These are phyloP conservation scores for Hiodon alosoides DNA, from an alignment of 2,113 vertebrate species.

Conservation along the genomic window DNA sequence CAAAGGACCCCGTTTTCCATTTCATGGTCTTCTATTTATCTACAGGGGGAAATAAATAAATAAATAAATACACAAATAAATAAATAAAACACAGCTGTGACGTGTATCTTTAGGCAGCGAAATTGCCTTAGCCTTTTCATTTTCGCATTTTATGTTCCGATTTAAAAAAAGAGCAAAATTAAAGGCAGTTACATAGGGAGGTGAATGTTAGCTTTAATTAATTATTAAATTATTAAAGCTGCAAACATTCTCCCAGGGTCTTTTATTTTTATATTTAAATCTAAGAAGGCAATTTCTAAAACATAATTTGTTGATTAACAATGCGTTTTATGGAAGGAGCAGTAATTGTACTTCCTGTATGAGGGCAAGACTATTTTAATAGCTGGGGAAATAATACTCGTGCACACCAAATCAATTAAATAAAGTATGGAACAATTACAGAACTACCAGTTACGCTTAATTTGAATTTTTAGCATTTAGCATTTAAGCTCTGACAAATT, in stretches of 20 bases:
- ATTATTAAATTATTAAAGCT: slow-evolving; percentile 34
- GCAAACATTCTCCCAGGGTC: neutral
- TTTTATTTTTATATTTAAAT: neutral
- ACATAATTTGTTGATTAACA: slow-evolving; percentile 16
- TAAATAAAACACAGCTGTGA: slow-evolving; percentile 6
- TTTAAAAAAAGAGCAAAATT: slow-evolving; percentile 15
- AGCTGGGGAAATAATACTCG: neutral
- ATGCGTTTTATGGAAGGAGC: neutral
- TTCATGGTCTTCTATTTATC: slow-evolving; percentile 16
- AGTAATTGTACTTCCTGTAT: neutral
- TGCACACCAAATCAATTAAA: neutral
- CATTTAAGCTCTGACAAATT: too few species aligned
- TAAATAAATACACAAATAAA: neutral
- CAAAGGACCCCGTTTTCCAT: slow-evolving; percentile 1
- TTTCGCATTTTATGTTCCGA: slow-evolving; percentile 22
- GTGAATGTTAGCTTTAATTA: slow-evolving; percentile 37
- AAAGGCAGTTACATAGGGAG: slow-evolving; percentile 20
- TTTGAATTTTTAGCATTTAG: too few species aligned
- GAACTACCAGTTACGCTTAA: too few species aligned
- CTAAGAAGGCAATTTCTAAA: slow-evolving; percentile 2
- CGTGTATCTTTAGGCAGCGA: slow-evolving; percentile 12
- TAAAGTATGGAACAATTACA: too few species aligned
- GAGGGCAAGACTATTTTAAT: neutral
- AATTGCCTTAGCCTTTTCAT: slow-evolving; percentile 19
- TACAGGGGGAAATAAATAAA: slow-evolving; percentile 9